Conservation (phyloP, 2,888 invertebrate species). For the Stenodema calcarata region DNA sequence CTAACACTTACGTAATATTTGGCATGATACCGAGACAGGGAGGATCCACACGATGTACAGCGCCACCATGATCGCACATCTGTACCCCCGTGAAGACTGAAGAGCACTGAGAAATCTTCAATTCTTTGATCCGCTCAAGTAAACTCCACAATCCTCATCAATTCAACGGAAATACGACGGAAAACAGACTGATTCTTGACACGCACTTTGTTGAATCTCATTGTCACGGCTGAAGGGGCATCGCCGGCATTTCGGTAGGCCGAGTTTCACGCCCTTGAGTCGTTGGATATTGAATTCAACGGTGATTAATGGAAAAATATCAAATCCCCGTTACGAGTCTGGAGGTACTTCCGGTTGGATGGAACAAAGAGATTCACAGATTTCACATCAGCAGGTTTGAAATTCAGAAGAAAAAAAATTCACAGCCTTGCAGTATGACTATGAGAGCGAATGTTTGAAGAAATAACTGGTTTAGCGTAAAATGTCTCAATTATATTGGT, state of each 20-base stretch:
- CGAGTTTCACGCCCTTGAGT: neutral
- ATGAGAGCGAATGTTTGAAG: too few relatives aligned
- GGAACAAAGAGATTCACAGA: too few relatives aligned
- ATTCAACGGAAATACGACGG: neutral
- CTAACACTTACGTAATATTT: neutral
- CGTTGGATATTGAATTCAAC: too few relatives aligned
- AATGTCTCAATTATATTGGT: too few relatives aligned
- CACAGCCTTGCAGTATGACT: too few relatives aligned
- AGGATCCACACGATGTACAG: neutral
- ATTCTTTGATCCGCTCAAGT: neutral
- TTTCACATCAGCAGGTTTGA: too few relatives aligned
- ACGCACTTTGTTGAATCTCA: neutral
- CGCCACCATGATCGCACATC: neutral
- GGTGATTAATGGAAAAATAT: too few relatives aligned
- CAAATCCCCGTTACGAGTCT: too few relatives aligned
- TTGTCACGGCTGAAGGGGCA: neutral
- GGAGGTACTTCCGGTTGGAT: too few relatives aligned
- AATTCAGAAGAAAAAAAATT: too few relatives aligned
- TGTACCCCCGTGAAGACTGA: neutral
- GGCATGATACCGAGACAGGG: neutral
- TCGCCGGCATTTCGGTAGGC: neutral
- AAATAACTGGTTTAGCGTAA: too few relatives aligned
- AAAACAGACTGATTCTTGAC: neutral
- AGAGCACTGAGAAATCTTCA: neutral
- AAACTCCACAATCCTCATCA: neutral